Evolutionary conservation across 2,888 invertebrate genomes (phyloP).

Genomic region (Tanytarsus gracilentus): DNA sequence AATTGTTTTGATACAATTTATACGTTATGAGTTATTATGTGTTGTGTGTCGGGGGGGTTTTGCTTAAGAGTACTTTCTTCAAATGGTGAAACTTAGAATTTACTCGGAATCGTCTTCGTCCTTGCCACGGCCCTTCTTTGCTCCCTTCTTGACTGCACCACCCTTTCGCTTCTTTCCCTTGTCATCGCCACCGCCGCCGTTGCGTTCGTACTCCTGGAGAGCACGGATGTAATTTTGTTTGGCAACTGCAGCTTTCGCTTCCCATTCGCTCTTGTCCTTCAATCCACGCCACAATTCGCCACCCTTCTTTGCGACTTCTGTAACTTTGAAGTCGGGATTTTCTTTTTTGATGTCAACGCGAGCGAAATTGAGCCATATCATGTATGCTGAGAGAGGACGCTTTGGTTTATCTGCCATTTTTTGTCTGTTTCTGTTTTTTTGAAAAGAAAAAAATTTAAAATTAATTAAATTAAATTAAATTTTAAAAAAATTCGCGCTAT

Average conservation of each 20-base stretch:
- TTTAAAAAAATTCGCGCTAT: neutral
- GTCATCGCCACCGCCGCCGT: slow-evolving; percentile 56
- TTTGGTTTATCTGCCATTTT: slow-evolving; percentile 88
- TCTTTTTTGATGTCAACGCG: slow-evolving; percentile 82
- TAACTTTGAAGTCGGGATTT: slow-evolving; percentile 82
- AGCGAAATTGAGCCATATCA: slow-evolving; percentile 88
- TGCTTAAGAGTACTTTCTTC: too few species aligned
- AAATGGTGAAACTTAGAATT: too few species aligned
- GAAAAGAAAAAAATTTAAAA: slow-evolving; percentile 3
- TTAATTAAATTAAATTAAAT: neutral
- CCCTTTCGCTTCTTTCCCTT: slow-evolving; percentile 51
- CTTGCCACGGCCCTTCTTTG: slow-evolving; percentile 49
- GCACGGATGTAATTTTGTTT: slow-evolving; percentile 84
- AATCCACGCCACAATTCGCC: slow-evolving; percentile 92
- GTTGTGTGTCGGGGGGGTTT: too few species aligned
- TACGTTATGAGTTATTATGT: too few species aligned
- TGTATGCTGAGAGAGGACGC: slow-evolving; percentile 84
- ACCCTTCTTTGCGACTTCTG: slow-evolving; percentile 88
- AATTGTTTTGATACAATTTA: too few species aligned
- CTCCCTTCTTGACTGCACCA: slow-evolving; percentile 42
- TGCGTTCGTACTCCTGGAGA: slow-evolving; percentile 81
- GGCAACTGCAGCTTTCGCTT: slow-evolving; percentile 74
- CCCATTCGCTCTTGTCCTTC: slow-evolving; percentile 87
- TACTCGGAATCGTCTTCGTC: slow-evolving; percentile 43
- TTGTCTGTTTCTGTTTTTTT: slow-evolving; percentile 34